Evolutionary conservation across 2,797 vertebrate genomes (phyloP), one percentile per base, ranked within the genome.

Genomic region (Aselliscus stoliczkanus): DNA sequence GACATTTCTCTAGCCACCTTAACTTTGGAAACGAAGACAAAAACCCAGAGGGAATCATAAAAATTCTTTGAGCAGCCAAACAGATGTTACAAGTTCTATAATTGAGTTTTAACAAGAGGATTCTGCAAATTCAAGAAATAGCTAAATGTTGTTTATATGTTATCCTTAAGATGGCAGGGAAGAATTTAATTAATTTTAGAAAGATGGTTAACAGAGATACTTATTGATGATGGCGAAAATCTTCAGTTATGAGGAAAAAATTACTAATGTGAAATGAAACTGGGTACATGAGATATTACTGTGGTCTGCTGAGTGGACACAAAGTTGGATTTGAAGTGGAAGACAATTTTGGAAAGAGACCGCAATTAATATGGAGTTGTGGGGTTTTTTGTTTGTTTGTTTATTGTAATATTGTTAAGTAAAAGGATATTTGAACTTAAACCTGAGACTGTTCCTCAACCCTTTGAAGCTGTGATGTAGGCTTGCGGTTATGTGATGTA

Each of bases 31-130:
- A 96, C 34, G 79, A 90, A 95, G 20, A 81, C 17, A 56, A 39
- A 88, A 96, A 88, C 56, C 76, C 76, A 77, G 60, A 86, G 75
- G 21, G 37, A 94, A 80, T 39, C 34, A 95, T 90, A 92, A 96
- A 84, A 88, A 31, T 18, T 92, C 64, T 83, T n/a, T 56, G 65
- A 87, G 70, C 18, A 76, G 80, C 25, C 62, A 58, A 73, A n/a
- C 92, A 90, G 93, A 75, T 83, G 18, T 84, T 87, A 18, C 37
- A 73, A 87, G 8, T 73, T 27, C 23, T 94, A 11, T 58, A 64
- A 81, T 4, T 90, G 67, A 44, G 64, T 87, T 89, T 92, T 96
- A 90, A 64, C 14, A 69, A 88, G 50, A 89, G 29, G 50, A 73
- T 52, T 96, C 80, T 84, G 25, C 21, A 83, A 92, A 85, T 89